Evolutionary conservation across 2,797 vertebrate genomes (phyloP).

Genomic region (Helarctos malayanus): DNA sequence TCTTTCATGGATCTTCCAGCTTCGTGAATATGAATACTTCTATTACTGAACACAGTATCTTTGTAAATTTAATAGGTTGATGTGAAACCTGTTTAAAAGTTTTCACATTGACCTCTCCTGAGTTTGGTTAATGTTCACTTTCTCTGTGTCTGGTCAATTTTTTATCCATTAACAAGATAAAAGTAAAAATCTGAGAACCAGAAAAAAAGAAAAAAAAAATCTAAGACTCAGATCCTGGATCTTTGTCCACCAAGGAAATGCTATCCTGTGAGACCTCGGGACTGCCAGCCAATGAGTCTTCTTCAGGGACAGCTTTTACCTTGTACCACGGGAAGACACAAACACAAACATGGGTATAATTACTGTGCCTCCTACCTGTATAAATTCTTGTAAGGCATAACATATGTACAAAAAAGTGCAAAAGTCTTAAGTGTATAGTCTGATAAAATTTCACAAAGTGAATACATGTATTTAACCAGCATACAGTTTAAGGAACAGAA

Average conservation of each 20-base stretch:
- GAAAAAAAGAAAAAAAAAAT: conserved; percentile 12
- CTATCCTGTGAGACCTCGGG: neutral
- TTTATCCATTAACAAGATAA: neutral
- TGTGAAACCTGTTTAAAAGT: neutral
- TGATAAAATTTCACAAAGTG: conserved; percentile 7
- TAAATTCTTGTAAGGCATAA: conserved; percentile 27
- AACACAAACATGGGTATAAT: neutral
- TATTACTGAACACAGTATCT: neutral
- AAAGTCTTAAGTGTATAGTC: neutral
- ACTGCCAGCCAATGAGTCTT: neutral
- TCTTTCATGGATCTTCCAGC: neutral
- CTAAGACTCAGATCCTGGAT: neutral
- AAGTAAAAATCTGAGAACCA: conserved; percentile 24
- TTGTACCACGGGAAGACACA: neutral
- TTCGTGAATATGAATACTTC: neutral
- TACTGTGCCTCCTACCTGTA: neutral
- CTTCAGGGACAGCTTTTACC: neutral
- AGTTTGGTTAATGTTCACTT: conserved; percentile 36
- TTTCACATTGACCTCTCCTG: neutral
- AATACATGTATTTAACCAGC: neutral
- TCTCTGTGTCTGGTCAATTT: neutral
- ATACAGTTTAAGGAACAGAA: neutral
- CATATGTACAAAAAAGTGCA: neutral
- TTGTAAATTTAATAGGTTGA: conserved; percentile 23
- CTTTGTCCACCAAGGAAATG: neutral